Percentiles rank a stretch among this genome's conserved stretches.
Conservation (phyloP, 2,113 vertebrate species). For the Dolichotis patagonum region DNA sequence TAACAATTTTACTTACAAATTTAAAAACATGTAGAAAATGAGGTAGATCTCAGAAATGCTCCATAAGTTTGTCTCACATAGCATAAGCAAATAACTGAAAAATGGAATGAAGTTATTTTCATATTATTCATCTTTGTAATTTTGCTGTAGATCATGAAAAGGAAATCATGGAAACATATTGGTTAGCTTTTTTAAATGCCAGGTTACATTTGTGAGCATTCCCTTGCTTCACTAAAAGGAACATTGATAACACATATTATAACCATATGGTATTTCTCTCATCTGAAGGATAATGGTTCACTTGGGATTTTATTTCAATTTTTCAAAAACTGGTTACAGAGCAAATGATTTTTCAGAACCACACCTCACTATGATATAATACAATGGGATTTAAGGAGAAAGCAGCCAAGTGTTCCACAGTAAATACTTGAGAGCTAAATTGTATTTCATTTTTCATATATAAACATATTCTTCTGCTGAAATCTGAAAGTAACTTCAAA, state of each 20-base stretch:
- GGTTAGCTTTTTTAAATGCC: not conserved
- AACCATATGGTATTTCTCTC: conserved; percentile 60
- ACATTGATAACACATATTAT: not conserved
- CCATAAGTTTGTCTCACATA: not conserved
- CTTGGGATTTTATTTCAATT: conserved; percentile 40
- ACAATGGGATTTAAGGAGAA: conserved; percentile 36
- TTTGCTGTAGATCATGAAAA: conserved; percentile 31
- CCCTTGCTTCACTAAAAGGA: not conserved
- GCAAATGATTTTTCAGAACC: conserved; percentile 64
- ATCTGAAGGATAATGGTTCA: conserved; percentile 31
- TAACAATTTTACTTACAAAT: conserved; percentile 6
- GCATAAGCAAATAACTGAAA: not conserved
- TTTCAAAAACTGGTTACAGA: conserved; percentile 7
- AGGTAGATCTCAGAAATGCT: not conserved
- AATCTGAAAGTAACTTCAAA: conserved; percentile 12
- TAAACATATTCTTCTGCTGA: not conserved
- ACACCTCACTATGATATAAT: conserved; percentile 71
- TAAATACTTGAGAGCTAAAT: conserved; percentile 14
- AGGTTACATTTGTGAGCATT: conserved; percentile 24
- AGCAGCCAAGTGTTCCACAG: conserved; percentile 59
- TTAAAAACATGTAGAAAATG: not conserved
- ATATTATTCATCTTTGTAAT: not conserved
- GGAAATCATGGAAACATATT: not conserved
- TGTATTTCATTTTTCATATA: conserved; percentile 16
- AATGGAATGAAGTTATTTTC: not conserved